A percentile compares a stretch with the other conserved stretches of the same genome.
phyloP scores from a whole-genome alignment of 2,797 vertebrate species.

The Cirrhinus mrigala region DNA sequence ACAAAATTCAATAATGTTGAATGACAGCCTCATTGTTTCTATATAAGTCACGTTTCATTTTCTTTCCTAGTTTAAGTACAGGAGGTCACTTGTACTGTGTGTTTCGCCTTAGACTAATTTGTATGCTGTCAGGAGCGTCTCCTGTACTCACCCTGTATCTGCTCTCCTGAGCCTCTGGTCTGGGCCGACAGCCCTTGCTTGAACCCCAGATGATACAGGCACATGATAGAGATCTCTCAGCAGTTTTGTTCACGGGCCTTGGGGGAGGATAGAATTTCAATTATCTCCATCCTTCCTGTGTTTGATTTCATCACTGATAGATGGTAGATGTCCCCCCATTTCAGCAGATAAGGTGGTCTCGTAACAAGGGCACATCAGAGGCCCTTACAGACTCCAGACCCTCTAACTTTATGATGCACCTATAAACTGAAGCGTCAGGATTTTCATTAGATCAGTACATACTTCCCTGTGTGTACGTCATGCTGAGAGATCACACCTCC shows the following conservation, averaged over 20 bases:
- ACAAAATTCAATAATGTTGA: conserved; percentile 30
- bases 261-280: conserved; percentile 49
- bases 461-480: conserved; percentile 14
- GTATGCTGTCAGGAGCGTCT: conserved; percentile 26
- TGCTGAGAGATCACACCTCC: conserved; percentile 17
- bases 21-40: conserved; percentile 24
- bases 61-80: neutral
- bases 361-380: conserved; percentile 25
- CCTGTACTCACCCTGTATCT: conserved; percentile 30
- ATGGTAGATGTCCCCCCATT: conserved; percentile 26
- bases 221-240: conserved; percentile 42
- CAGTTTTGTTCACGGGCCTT: conserved; percentile 44
- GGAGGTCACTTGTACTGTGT: conserved; percentile 26
- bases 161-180: conserved; percentile 32
- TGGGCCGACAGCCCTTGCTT: conserved; percentile 25
- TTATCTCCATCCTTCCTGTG: conserved; percentile 50
- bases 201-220: conserved; percentile 31
- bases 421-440: neutral
- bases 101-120: conserved; percentile 13
- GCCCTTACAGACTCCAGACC: conserved; percentile 5
- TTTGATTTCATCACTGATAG: conserved; percentile 51
- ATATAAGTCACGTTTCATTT: conserved; percentile 19
- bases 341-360: conserved; percentile 42
- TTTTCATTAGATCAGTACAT: conserved; percentile 28
- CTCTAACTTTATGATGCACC: conserved; percentile 10